Evolutionary conservation across 2,113 vertebrate species (phyloP).

Genomic region (Solenodon paradoxus): DNA sequence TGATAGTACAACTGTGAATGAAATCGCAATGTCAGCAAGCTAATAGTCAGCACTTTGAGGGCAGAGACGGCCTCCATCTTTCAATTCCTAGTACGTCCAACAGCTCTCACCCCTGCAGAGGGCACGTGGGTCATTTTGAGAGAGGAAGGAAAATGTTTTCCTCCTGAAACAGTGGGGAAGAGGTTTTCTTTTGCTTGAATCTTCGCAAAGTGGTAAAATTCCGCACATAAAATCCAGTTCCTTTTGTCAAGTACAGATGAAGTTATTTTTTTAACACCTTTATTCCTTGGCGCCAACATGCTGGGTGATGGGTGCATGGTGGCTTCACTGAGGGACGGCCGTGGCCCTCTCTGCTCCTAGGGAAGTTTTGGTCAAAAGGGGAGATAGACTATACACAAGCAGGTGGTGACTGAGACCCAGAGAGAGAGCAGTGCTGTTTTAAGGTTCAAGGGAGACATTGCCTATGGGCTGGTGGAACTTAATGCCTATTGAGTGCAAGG

Average conservation of each 20-base stretch:
- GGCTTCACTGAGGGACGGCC: not conserved
- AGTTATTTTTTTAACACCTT: constrained; percentile 25
- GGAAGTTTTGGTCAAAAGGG: not conserved
- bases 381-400: not conserved
- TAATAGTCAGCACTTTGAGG: constrained; percentile 14
- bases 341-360: not conserved
- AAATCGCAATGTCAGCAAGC: constrained; percentile 33
- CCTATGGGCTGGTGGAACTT: not conserved
- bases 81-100: not conserved
- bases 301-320: not conserved
- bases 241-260: not conserved
- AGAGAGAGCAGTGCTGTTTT: not conserved
- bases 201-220: not conserved
- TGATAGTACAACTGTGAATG: constrained; percentile 31
- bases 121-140: not conserved
- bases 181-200: not conserved
- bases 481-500: not conserved
- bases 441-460: not conserved
- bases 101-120: not conserved
- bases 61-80: not conserved
- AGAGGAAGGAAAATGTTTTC: not conserved
- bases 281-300: not conserved
- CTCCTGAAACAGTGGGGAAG: not conserved
- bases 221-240: constrained; percentile 2
- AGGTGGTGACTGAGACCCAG: not conserved